Evolutionary conservation across 2,113 vertebrate genomes (phyloP), one percentile per base, ranked within the genome.

Genomic region (Pteronura brasiliensis): DNA sequence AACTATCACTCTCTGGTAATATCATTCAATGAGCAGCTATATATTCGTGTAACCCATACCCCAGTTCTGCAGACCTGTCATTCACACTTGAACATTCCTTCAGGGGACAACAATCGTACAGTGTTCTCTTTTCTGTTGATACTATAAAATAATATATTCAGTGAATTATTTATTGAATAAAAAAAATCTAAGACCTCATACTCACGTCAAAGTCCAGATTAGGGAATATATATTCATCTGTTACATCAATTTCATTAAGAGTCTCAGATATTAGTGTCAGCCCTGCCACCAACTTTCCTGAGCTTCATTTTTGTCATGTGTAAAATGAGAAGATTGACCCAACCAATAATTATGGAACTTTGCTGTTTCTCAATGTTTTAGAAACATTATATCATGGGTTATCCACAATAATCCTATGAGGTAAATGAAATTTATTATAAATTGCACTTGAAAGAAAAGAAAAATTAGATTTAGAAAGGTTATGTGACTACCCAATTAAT

Each of bases 361-460:
- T 36, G 23, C 21, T 74, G 11, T 34, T 95, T 89, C 23, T 59
- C n/a, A 90, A 31, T 82, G 25, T 74, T 94, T 95, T 63, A 74
- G 49, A 95, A 93, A 63, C 29, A 84, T 80, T 92, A n/a, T 59
- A 67, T 79, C 57, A 97, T 74, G 14, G 10, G 6, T 44, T 80
- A 95, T 59, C 9, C 5, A 93, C 88, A 93, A 90, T 97, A 95
- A 88, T 79, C 82, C 14, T 92, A 86, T 67, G 36, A 86, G n/a
- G 34, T 83, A 86, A 25, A 87, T 86, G 44, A 44, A 93, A 92
- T 36, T 79, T 85, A 92, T 81, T 87, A 59, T 52, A 90, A 96
- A 92, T 83, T 93, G 21, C 14, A 90, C 57, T 25, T 97, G 55
- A 91, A 61, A 93, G 83, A 25, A 90, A 82, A 77, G 49, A 42